These are phyloP conservation scores for Arvicanthis niloticus DNA, from an alignment of 2,113 vertebrate genomes.

Conservation along the genomic window DNA sequence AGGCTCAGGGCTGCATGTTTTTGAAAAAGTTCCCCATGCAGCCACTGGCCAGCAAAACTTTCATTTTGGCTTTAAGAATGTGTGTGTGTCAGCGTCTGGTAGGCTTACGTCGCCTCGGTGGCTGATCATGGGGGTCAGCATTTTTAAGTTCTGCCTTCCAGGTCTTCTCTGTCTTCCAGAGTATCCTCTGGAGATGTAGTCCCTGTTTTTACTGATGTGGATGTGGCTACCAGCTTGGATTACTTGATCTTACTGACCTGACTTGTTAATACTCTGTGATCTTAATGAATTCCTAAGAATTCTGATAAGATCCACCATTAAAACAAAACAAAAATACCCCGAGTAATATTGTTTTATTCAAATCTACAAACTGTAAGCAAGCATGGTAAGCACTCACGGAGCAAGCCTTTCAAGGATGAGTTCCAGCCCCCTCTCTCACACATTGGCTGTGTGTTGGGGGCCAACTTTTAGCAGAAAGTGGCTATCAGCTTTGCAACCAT, in stretches of 20 bases:
- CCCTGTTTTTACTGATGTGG: not conserved
- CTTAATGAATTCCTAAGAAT: not conserved
- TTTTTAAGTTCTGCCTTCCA: not conserved
- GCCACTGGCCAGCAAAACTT: not conserved
- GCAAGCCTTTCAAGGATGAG: conserved; percentile 95
- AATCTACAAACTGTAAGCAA: not conserved
- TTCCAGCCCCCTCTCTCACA: conserved; percentile 96
- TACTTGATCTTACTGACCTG: not conserved
- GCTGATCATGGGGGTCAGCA: not conserved
- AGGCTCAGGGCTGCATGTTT: not conserved
- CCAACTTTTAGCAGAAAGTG: too few relatives aligned
- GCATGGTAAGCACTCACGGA: conserved; percentile 59
- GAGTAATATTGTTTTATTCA: not conserved
- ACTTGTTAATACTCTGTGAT: not conserved
- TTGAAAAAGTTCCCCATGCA: not conserved
- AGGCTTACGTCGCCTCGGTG: not conserved
- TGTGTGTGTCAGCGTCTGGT: not conserved
- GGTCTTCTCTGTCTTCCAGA: not conserved
- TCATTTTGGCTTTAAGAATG: not conserved
- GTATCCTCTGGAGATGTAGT: not conserved
- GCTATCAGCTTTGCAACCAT: too few relatives aligned
- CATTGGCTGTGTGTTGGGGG: too few relatives aligned
- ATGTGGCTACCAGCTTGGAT: not conserved
- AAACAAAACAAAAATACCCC: not conserved
- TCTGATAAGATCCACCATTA: not conserved